These are phyloP conservation scores for Sarcophilus harrisii DNA, from an alignment of 2,797 vertebrate genomes.

Conservation along the genomic window DNA sequence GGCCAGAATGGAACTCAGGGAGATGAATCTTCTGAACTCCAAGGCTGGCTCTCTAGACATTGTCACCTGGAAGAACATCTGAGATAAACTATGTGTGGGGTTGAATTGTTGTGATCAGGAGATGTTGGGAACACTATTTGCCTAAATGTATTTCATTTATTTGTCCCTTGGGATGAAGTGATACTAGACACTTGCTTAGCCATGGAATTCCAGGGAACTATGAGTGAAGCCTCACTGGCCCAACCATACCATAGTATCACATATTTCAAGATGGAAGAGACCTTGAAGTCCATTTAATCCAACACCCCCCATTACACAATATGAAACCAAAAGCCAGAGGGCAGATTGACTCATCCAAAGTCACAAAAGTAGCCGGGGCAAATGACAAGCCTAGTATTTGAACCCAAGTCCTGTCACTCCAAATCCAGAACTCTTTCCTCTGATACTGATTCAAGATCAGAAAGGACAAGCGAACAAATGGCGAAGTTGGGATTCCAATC, in stretches of 20 bases:
- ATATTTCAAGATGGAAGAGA: neutral
- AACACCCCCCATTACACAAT: neutral
- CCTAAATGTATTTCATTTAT: neutral
- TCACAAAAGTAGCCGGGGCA: neutral
- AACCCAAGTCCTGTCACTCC: neutral
- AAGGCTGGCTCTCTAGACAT: neutral
- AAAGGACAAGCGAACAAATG: neutral
- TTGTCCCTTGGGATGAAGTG: neutral
- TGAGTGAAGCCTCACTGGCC: neutral
- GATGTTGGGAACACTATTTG: neutral
- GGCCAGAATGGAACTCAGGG: neutral
- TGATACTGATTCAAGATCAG: neutral
- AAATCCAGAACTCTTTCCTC: neutral
- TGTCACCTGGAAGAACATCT: too few relatives aligned
- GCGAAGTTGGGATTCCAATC: neutral
- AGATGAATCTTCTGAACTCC: neutral
- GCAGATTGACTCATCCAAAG: neutral
- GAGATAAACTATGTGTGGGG: neutral
- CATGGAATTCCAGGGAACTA: neutral
- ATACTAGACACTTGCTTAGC: neutral
- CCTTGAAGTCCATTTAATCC: neutral
- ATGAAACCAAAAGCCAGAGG: neutral
- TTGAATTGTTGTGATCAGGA: neutral
- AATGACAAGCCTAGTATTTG: neutral
- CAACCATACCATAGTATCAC: neutral